Evolutionary conservation across 2,113 vertebrate genomes (phyloP).

Genomic region (Damaliscus lunatus): DNA sequence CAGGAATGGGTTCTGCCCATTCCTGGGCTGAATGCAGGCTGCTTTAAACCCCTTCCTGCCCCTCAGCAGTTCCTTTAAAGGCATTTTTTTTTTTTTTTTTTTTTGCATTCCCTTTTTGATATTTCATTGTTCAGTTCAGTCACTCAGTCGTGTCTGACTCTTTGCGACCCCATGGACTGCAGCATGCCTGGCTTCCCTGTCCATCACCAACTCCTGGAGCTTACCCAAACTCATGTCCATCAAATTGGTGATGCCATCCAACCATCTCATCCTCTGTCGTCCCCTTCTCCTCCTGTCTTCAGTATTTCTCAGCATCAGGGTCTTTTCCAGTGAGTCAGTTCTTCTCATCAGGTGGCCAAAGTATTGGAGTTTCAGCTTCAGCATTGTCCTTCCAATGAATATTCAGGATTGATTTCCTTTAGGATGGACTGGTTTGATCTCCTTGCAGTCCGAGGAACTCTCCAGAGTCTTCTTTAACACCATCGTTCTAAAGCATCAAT

Average conservation of each 20-base stretch:
- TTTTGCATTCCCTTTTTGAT: not conserved
- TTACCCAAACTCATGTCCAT: not conserved
- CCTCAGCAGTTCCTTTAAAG: not conserved
- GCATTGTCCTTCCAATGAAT: not conserved
- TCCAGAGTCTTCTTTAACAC: not conserved
- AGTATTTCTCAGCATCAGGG: not conserved
- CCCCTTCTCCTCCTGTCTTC: not conserved
- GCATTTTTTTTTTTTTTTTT: not conserved
- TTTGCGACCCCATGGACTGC: accelerated
- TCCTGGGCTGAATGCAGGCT: not conserved
- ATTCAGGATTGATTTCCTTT: not conserved
- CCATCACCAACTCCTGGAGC: not conserved
- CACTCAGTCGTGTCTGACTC: not conserved
- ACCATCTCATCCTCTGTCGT: not conserved
- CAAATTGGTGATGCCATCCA: not conserved
- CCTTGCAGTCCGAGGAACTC: not conserved
- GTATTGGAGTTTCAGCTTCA: not conserved
- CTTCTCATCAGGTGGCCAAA: not conserved
- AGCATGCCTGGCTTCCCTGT: not conserved
- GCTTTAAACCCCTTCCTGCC: not conserved
- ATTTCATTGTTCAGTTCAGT: not conserved
- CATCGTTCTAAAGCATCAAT: not conserved
- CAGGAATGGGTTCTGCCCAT: not conserved
- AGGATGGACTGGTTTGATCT: not conserved
- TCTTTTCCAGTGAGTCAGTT: not conserved